Base-by-base conservation (phyloP, 2,113 vertebrate species). In the Entelurus aequoreus region DNA sequence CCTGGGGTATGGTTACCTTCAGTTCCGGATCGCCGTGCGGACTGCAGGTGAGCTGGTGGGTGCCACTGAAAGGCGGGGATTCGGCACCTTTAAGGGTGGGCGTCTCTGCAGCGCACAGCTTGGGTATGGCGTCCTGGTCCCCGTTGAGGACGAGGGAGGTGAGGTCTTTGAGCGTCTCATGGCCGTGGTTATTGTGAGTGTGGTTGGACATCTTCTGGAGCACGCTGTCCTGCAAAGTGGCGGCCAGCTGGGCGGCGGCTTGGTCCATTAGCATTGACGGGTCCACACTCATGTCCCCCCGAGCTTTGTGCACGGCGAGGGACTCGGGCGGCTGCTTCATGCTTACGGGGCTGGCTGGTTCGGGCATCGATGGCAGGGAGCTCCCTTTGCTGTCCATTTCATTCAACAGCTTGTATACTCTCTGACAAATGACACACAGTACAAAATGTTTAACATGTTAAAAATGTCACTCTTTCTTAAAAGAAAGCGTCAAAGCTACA, bases 251-350 rank as follows among this genome's bases (percentile, higher is more conserved):
- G 37, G 93, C 86, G 8, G 88, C 85, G 47, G 88, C 87, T 86
- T 94, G 94, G 84, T 95, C 91, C 83, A 98, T 85, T 42, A 95
- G 90, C 38, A 96, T 90, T 4, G 92, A 90, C 15, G 93, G 94
- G 63, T 95, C 95, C 0, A 91, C 89, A 60, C 84, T 92, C 82
- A 93, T 84, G 69, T 96, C 95, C 52, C 78, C 90, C 28, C 90
- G 90, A 37, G 90, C 71, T 75, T 93, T 97, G 38, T 90, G 91
- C 1, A 90, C 87, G 11, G 93, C 87, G 3, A 94, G 90, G 73
- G 91, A 84, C 65, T 97, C 95, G 0, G 95, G 92, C 0, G 92
- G 90, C 88, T 95, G 95, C 88, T 98, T 98, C 94, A 98, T 95
- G 88, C 90, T 94, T 75, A 93, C 70, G 14, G 90, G 92, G 82